Evolutionary conservation across 2,113 vertebrate genomes (phyloP), one percentile per base, ranked within the genome.

Genomic region (Notothenia rossii): DNA sequence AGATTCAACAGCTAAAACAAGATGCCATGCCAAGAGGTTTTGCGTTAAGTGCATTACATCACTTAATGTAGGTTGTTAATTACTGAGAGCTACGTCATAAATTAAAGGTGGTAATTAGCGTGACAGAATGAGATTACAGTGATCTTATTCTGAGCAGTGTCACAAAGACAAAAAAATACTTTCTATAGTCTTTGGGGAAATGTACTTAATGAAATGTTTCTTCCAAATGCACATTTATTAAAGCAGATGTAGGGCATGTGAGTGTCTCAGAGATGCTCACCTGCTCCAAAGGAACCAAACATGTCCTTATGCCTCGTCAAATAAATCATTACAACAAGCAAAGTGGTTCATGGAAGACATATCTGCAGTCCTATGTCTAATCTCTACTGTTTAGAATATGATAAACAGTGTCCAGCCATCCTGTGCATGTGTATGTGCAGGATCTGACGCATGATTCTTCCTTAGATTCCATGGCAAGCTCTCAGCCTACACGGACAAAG

Each of bases 11-110:
- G 62, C 75, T 77, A 80, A 81, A 87, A 86, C 79, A 55, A 71
- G 76, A 77, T 55, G 50, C 69, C 62, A 48, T 40, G 58, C 43
- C 43, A 20, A 65, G 71, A 80, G 61, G 63, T 84, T 79, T 56
- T 54, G 15, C 45, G 15, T 58, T 63, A 79, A 60, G 50, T 65
- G 62, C 56, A 79, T 81, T 46, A 86, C 61, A 79, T 78, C 46
- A 48, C 50, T 62, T 56, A 51, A 18, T 36, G 53, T 20, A 68
- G 75, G 68, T 40, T 72, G 64, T 75, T 91, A 88, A 91, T 92
- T 88, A 68, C 49, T 68, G 15, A 86, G 77, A 72, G 68, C 79
- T 85, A 82, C 86, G 89, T 92, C 83, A 91, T 91, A 92, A 91
- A 89, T 90, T 87, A 91, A 85, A 84, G 77, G 77, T 68, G 73